These are phyloP conservation scores for Globia sparganii DNA, from an alignment of 2,888 invertebrate genomes.

Conservation along the genomic window DNA sequence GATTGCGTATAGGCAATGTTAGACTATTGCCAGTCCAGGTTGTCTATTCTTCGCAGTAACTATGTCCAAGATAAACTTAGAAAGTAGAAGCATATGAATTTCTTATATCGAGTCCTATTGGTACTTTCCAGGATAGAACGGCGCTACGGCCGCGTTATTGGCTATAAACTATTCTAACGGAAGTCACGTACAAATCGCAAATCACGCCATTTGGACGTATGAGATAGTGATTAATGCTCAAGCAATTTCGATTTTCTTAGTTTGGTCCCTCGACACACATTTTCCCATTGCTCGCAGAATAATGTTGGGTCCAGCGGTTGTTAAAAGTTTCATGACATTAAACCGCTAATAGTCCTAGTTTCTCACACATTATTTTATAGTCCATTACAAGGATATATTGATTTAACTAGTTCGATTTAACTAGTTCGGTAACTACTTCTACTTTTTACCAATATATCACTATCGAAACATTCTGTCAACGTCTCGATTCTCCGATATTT, in stretches of 20 bases:
- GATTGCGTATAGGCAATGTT: background rate
- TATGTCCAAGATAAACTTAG: background rate
- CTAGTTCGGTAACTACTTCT: conserved; percentile 39
- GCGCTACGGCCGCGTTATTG: conserved; percentile 16
- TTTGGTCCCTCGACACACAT: conserved; percentile 20
- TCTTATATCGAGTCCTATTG: background rate
- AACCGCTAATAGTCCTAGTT: conserved; percentile 61
- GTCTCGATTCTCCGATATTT: conserved; percentile 24
- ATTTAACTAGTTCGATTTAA: conserved; percentile 51
- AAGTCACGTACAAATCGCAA: conserved; percentile 48
- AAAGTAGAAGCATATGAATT: background rate
- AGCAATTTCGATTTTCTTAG: conserved; percentile 33
- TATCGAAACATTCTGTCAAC: conserved; percentile 41
- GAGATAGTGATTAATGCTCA: conserved; percentile 54
- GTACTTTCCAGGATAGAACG: background rate
- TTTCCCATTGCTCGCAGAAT: conserved; percentile 17
- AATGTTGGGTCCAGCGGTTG: conserved; percentile 26
- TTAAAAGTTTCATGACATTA: conserved; percentile 54
- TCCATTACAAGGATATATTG: conserved; percentile 56
- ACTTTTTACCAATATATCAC: conserved; percentile 42
- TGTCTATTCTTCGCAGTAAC: background rate
- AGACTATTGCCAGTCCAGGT: background rate
- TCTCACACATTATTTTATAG: conserved; percentile 54
- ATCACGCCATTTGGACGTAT: conserved; percentile 43
- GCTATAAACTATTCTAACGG: conserved; percentile 38